A percentile compares a stretch with the other conserved stretches of the same genome.
Conservation (phyloP, 2,113 vertebrate species). For the Mastomys coucha region DNA sequence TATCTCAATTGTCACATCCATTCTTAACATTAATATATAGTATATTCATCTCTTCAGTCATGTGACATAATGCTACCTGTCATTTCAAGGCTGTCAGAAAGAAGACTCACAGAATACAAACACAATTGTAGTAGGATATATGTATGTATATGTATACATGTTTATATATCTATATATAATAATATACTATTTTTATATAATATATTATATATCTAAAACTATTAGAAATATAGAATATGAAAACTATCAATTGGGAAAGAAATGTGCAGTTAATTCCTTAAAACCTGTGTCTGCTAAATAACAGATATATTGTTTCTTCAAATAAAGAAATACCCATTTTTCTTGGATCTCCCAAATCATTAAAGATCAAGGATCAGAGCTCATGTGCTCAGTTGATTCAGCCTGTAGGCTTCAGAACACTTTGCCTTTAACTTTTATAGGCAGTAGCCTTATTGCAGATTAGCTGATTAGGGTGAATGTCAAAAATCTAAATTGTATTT, state of each 20-base stretch:
- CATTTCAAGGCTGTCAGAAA: background rate
- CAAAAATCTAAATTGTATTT: constrained; percentile 62
- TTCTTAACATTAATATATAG: background rate
- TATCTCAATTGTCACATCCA: background rate
- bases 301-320: background rate
- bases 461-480: constrained; percentile 7
- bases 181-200: background rate
- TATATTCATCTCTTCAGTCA: background rate
- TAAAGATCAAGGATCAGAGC: background rate
- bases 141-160: background rate
- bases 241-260: background rate
- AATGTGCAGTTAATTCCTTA: background rate
- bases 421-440: background rate
- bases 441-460: background rate
- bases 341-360: background rate
- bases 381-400: background rate
- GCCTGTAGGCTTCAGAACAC: background rate
- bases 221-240: constrained; percentile 4
- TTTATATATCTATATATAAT: background rate
- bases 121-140: background rate
- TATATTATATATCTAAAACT: background rate
- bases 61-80: rapidly evolving
- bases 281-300: background rate
- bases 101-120: background rate
- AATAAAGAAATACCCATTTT: background rate